These are phyloP conservation scores for Metellina segmentata DNA, from an alignment of 2,888 invertebrate genomes.

Conservation along the genomic window DNA sequence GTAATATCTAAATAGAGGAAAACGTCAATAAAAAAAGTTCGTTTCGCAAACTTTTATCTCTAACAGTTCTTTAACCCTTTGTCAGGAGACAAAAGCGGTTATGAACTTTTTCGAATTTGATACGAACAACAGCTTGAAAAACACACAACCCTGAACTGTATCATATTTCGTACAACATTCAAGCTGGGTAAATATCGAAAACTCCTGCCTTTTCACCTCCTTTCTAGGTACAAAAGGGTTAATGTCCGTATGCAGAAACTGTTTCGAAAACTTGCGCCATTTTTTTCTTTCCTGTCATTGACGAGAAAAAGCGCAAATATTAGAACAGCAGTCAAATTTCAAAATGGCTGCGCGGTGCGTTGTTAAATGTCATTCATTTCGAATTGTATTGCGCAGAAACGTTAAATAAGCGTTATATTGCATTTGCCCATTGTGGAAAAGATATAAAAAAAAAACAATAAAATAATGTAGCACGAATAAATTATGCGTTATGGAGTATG, in stretches of 20 bases:
- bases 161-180: slow-evolving; percentile 23
- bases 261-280: slow-evolving; percentile 25
- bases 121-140: slow-evolving; percentile 12
- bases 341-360: neutral
- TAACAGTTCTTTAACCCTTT: slow-evolving; percentile 58
- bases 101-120: slow-evolving; percentile 27
- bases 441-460: too few species aligned
- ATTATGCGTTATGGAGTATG: too few species aligned
- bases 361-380: neutral
- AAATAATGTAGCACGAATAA: too few species aligned
- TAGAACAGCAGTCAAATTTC: slow-evolving; percentile 23
- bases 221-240: slow-evolving; percentile 48
- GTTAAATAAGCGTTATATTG: neutral
- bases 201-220: slow-evolving; percentile 5
- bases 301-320: slow-evolving; percentile 26
- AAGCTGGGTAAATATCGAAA: slow-evolving; percentile 54
- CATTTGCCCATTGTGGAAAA: too few species aligned
- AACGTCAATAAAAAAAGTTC: slow-evolving; percentile 1
- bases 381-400: neutral
- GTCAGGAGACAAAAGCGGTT: slow-evolving; percentile 32
- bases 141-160: slow-evolving; percentile 42
- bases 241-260: slow-evolving; percentile 37
- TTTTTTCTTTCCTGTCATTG: neutral
- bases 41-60: slow-evolving; percentile 39
- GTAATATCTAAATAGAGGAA: slow-evolving; percentile 9